phyloP scores from a whole-genome alignment of 2,797 vertebrate genomes.

The Notoglanidium macrostoma region DNA sequence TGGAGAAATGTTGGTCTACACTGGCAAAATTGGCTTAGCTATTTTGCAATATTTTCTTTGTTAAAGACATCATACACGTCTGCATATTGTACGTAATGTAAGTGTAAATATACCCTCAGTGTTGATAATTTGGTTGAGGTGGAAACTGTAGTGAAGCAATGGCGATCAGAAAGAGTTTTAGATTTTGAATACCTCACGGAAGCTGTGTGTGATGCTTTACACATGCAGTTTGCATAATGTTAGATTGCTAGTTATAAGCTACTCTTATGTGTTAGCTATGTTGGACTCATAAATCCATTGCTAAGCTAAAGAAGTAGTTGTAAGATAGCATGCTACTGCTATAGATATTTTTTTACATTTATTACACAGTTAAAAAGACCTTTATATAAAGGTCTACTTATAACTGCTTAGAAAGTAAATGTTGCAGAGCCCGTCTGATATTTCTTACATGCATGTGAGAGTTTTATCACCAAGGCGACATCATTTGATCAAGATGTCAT shows the following conservation, averaged over 20 bases:
- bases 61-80: not conserved
- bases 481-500: too few relatives aligned
- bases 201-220: not conserved
- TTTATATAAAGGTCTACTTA: not conserved
- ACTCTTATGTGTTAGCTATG: not conserved
- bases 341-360: not conserved
- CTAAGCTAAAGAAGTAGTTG: not conserved
- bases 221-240: constrained; percentile 2
- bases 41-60: not conserved
- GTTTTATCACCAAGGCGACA: not conserved
- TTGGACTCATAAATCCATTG: not conserved
- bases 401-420: not conserved
- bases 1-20: not conserved
- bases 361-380: not conserved
- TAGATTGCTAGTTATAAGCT: not conserved
- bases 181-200: not conserved
- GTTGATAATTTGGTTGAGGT: not conserved
- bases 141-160: not conserved
- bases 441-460: not conserved
- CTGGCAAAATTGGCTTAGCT: not conserved
- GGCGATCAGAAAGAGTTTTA: not conserved
- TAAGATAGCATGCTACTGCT: not conserved
- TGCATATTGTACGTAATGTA: not conserved
- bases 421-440: not conserved
- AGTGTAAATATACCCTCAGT: not conserved